Conservation (phyloP, 1,140 invertebrate genomes). For the Diabrotica undecimpunctata region DNA sequence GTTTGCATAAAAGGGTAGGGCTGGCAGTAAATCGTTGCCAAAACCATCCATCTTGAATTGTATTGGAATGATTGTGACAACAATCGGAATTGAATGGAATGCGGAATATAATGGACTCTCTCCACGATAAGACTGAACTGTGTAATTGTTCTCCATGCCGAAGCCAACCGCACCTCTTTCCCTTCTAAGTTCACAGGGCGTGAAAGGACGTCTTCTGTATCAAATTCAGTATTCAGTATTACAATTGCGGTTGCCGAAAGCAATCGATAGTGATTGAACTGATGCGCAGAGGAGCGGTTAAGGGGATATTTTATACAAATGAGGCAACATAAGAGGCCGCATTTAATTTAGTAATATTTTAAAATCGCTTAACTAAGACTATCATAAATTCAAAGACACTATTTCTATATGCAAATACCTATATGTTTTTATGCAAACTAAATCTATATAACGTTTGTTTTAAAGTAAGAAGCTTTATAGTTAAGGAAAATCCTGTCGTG, state of each 20-base stretch:
- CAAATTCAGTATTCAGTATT: constrained; percentile 14
- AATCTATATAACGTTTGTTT: too few species aligned
- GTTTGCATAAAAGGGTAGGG: constrained; percentile 35
- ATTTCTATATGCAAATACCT: too few species aligned
- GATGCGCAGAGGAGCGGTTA: not conserved
- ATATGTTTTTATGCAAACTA: too few species aligned
- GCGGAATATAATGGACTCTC: constrained; percentile 28
- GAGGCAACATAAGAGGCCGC: too few species aligned
- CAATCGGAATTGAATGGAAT: constrained; percentile 33
- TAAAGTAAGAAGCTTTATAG: too few species aligned
- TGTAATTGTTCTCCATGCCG: constrained; percentile 32
- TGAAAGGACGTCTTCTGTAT: constrained; percentile 15
- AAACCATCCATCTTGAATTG: constrained; percentile 39
- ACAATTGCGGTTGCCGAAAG: constrained; percentile 5
- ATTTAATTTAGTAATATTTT: too few species aligned
- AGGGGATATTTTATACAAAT: not conserved
- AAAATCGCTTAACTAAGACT: too few species aligned
- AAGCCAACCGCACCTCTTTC: constrained; percentile 23
- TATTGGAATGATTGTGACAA: constrained; percentile 38
- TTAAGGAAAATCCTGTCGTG: too few species aligned
- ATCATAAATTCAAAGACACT: too few species aligned
- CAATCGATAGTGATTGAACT: constrained; percentile 6
- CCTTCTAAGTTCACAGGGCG: constrained; percentile 14
- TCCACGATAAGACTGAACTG: constrained; percentile 33
- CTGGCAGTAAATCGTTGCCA: constrained; percentile 22